Evolutionary conservation across 2,797 vertebrate genomes (phyloP), one percentile per base, ranked within the genome.

Genomic region (Peromyscus eremicus): DNA sequence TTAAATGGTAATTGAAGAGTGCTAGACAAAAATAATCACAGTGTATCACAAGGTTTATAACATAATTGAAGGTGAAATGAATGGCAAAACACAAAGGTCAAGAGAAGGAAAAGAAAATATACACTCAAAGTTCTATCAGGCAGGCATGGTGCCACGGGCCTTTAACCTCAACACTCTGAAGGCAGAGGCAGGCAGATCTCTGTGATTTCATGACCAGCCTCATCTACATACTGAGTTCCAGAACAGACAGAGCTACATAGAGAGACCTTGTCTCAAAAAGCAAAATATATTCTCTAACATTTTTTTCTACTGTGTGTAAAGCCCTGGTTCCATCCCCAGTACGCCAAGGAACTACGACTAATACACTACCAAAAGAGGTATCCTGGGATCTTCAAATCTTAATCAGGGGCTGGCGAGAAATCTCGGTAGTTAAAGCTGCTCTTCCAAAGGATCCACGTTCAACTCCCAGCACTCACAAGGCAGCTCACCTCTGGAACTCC

Each of bases 21-120:
- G 19, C 29, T 94, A 83, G 27, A 87, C n/a, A 95, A 89, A 87
- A 87, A 64, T 66, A 91, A 80, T 57, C 87, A 88, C 9, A 57
- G 37, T 37, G 7, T 91, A 37, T 91, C 46, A 27, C 75, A 49
- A 17, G 34, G 40, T 75, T 91, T 91, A 49, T 87, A 80, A 60
- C 5, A 80, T 37, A 90, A 62, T 84, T 88, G 49, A 73, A 97
- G 89, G 21, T 60, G 40, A 87, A 94, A 87, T 73, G 2, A 94
- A 70, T 77, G 85, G 57, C 4, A 89, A 89, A 93, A 76, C 43
- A 79, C 70, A 46, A 64, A 91, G 19, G 19, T 57, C 43, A 70
- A 64, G 66, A 34, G 19, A 25, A 6, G 10, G n/a, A 88, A 87
- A 94, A 64, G 37, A 96, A 70, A 92, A 91, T 91, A 64, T 34